Percentiles rank a stretch among this genome's conserved stretches.
Conservation (phyloP, 2,113 vertebrate species). For the Bostrychus sinensis region DNA sequence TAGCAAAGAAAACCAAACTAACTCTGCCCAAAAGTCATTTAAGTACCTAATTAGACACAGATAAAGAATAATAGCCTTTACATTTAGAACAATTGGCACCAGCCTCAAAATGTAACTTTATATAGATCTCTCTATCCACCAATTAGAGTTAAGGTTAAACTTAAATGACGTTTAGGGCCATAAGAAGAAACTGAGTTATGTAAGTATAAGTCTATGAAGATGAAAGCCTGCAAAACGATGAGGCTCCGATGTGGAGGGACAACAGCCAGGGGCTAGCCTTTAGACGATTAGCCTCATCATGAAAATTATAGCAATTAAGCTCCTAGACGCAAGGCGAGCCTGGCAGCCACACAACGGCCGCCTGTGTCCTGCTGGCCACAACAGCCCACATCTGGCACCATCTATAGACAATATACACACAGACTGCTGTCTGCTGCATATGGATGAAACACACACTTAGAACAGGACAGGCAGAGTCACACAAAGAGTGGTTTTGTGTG, state of each 20-base stretch:
- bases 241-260: constrained; percentile 42
- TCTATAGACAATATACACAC: constrained; percentile 71
- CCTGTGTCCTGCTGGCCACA: constrained; percentile 62
- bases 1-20: constrained; percentile 44
- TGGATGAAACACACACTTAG: constrained; percentile 43
- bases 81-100: constrained; percentile 39
- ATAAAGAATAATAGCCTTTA: constrained; percentile 47
- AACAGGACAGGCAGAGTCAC: constrained; percentile 29
- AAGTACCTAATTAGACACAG: constrained; percentile 44
- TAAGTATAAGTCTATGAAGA: constrained; percentile 11
- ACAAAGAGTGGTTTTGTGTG: constrained; percentile 59
- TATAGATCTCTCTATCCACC: not conserved
- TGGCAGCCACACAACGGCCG: constrained; percentile 67
- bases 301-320: constrained; percentile 75
- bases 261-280: constrained; percentile 65
- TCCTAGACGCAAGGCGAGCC: constrained; percentile 57
- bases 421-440: constrained; percentile 60
- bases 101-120: constrained; percentile 24
- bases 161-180: constrained; percentile 6
- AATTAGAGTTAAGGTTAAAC: constrained; percentile 24
- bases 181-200: constrained; percentile 4
- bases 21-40: constrained; percentile 29
- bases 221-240: constrained; percentile 28
- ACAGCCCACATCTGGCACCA: constrained; percentile 74
- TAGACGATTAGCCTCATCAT: constrained; percentile 76